Evolutionary conservation across 2,888 invertebrate genomes (phyloP), one percentile per base, ranked within the genome.

Genomic region (Dryocosmus kuriphilus): DNA sequence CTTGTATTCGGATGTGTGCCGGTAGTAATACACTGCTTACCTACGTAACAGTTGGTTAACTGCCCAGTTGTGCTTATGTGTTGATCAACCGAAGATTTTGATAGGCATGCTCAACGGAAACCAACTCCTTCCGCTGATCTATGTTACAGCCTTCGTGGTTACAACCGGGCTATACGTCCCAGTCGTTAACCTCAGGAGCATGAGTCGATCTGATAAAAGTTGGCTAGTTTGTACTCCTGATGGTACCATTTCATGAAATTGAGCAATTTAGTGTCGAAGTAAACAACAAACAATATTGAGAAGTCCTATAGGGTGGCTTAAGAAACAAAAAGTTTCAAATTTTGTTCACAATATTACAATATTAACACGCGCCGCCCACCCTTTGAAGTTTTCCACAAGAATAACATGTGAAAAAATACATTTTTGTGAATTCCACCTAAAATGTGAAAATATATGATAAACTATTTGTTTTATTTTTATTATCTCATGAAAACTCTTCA

Each of bases 1-100:
- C 82, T 80, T 76, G 67, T 77, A 78, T 77, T 76, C 57, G 79
- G 16, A 9, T 32, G 32, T 74, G 76, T 79, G 79, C 75, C 74
- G 73, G 63, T 74, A 82, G 80, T 76, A 76, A 76, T 60, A 60
- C 16, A 16, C 77, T 73, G 79, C 75, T 74, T 77, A 71, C 74
- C 77, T 80, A 71, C 74, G 76, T 80, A 80, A 85, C 82, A 83
- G 82, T 82, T 78, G 80, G 82, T 82, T 85, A 82, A 83, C 82
- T 73, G 51, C 77, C 80, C 61, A 51, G 79, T 79, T 73, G 78
- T 83, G 81, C 85, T 83, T 80, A 83, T 83, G 81, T 81, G 82
- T 80, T 80, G 81, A 80, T 41, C 24, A 38, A 65, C 24, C 65
- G 16, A 65, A 65, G 65, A 41, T 41, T 65, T 65, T 65, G 41